Conservation (phyloP, 2,113 vertebrate genomes). For the Uria aalge region DNA sequence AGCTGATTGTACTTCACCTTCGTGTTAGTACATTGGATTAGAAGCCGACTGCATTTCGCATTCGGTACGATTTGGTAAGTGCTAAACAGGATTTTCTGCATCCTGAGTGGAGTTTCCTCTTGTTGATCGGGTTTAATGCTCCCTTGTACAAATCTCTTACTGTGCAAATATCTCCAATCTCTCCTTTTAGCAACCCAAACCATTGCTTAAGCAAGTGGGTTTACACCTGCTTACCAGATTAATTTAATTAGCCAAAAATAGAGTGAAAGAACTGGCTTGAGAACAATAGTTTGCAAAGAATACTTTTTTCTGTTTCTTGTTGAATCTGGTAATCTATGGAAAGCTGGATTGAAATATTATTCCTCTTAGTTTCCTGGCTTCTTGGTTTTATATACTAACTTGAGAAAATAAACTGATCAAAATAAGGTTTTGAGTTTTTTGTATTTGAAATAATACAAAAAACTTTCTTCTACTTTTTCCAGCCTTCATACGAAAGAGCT, state of each 20-base stretch:
- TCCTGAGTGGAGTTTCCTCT: slow-evolving; percentile 61
- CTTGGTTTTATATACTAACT: not conserved
- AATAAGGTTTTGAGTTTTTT: not conserved
- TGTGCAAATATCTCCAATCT: slow-evolving; percentile 49
- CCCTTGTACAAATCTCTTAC: slow-evolving; percentile 52
- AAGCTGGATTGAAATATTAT: not conserved
- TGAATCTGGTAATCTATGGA: not conserved
- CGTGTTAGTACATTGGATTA: not conserved
- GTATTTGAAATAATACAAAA: not conserved
- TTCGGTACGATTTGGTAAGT: slow-evolving; percentile 38
- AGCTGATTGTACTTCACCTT: not conserved
- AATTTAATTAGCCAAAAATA: slow-evolving; percentile 83
- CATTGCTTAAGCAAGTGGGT: slow-evolving; percentile 76
- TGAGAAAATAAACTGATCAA: not conserved
- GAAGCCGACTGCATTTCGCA: not conserved
- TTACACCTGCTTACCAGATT: slow-evolving; percentile 88
- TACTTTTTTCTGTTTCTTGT: not conserved
- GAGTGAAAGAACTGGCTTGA: slow-evolving; percentile 69
- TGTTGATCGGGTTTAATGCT: slow-evolving; percentile 59
- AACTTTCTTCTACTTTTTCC: not conserved
- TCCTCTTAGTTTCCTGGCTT: not conserved
- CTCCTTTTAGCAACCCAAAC: slow-evolving; percentile 70
- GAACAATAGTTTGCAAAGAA: slow-evolving; percentile 69
- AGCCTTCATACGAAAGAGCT: not conserved
- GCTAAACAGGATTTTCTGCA: slow-evolving; percentile 72